A percentile compares a stretch with the other conserved stretches of the same genome.
phyloP scores from a whole-genome alignment of 2,797 vertebrate genomes.

The Cyclura pinguis region DNA sequence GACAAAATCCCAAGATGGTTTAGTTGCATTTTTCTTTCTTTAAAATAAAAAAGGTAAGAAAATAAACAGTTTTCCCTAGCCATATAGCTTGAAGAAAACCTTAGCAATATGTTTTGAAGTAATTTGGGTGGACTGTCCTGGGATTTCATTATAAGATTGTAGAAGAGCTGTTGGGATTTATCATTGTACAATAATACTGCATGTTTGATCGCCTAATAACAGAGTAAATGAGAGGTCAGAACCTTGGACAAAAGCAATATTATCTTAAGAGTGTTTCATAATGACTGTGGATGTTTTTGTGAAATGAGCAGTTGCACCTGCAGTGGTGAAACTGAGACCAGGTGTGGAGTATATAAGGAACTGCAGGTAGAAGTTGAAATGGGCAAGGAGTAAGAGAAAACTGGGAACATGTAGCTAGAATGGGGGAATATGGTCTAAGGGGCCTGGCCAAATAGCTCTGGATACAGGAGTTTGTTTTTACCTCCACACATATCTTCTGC shows the following conservation, averaged over 20 bases:
- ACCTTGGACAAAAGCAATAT: neutral
- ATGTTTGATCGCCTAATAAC: neutral
- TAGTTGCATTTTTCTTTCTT: neutral
- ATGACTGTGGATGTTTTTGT: neutral
- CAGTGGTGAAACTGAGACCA: neutral
- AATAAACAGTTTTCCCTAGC: neutral
- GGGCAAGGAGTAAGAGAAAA: neutral
- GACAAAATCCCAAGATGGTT: neutral
- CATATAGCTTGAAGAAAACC: neutral
- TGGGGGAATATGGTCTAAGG: neutral
- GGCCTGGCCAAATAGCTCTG: neutral
- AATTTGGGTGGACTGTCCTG: neutral
- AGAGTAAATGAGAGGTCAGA: neutral
- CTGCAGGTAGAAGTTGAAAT: neutral
- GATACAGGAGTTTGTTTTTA: neutral
- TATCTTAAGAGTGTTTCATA: neutral
- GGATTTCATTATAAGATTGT: neutral
- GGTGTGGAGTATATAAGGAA: neutral
- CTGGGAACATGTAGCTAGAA: neutral
- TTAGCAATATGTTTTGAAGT: neutral
- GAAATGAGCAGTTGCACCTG: neutral
- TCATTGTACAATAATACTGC: neutral
- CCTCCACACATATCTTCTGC: neutral
- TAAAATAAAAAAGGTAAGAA: neutral
- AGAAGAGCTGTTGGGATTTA: neutral